Conservation (phyloP, 1,140 invertebrate genomes). For the Monochamus saltuarius region DNA sequence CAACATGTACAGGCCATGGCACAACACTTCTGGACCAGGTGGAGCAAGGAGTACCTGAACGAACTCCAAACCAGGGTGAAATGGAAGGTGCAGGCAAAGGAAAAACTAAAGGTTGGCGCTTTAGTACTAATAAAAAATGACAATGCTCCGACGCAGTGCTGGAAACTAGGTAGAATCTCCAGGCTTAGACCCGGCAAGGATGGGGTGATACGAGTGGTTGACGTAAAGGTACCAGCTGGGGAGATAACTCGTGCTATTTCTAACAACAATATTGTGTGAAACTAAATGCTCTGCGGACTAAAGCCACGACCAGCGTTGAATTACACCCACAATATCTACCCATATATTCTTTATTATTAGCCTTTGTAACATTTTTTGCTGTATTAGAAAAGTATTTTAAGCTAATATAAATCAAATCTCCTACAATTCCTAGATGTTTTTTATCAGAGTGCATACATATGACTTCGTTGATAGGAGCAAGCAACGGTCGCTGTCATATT, state of each 20-base stretch:
- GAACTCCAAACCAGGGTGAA: constrained; percentile 24
- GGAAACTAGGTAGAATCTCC: constrained; percentile 39
- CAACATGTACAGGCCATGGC: constrained; percentile 8
- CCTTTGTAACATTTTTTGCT: no score
- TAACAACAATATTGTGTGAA: no score
- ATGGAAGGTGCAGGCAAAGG: constrained; percentile 14
- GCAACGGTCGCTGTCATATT: no score
- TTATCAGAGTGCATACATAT: no score
- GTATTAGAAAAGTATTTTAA: no score
- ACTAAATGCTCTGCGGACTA: no score
- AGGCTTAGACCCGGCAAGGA: constrained; percentile 42
- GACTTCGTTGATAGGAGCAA: no score
- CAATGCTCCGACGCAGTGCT: constrained; percentile 22
- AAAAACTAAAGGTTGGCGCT: neutral
- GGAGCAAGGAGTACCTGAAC: constrained; percentile 34
- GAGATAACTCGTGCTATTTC: constrained; percentile 3
- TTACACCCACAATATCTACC: no score
- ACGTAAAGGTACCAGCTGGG: constrained; percentile 35
- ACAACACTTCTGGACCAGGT: constrained; percentile 9
- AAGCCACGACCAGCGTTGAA: no score
- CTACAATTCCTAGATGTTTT: no score
- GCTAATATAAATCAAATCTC: no score
- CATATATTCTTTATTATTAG: no score
- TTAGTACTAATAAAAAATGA: constrained; percentile 30
- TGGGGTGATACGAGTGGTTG: constrained; percentile 38